Evolutionary conservation across 2,797 vertebrate species (phyloP).

Genomic region (Lithobates pipiens): DNA sequence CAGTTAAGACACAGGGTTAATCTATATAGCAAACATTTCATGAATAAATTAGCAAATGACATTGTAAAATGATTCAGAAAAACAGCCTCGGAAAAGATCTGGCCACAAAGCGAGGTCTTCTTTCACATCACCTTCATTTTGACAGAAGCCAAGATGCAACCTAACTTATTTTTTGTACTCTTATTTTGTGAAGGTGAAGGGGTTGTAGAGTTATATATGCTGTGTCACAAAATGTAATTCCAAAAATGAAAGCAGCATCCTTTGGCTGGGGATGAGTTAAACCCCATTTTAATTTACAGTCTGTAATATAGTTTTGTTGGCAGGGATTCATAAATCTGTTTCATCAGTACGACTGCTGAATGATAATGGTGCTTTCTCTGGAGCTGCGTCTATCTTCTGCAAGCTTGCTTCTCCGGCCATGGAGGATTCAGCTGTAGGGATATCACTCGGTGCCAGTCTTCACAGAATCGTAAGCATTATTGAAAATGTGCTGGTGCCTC

Average conservation of each 20-base stretch:
- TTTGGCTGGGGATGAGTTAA: constrained; percentile 66
- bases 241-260: constrained; percentile 54
- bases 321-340: constrained; percentile 76
- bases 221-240: constrained; percentile 48
- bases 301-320: constrained; percentile 72
- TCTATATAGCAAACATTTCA: constrained; percentile 23
- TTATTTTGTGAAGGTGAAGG: constrained; percentile 45
- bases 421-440: constrained; percentile 65
- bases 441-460: constrained; percentile 68
- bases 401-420: constrained; percentile 67
- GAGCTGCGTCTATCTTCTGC: constrained; percentile 65
- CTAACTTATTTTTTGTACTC: constrained; percentile 28
- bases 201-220: constrained; percentile 38
- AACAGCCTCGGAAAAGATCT: not conserved
- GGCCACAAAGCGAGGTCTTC: not conserved
- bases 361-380: constrained; percentile 69
- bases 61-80: constrained; percentile 7
- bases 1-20: not conserved
- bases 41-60: constrained; percentile 10
- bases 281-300: constrained; percentile 74
- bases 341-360: constrained; percentile 65
- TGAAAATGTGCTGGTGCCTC: constrained; percentile 72
- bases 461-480: constrained; percentile 65
- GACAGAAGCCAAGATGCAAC: constrained; percentile 5
- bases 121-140: constrained; percentile 5